phyloP scores from a whole-genome alignment of 1,140 invertebrate genomes.

The Dryas iulia region DNA sequence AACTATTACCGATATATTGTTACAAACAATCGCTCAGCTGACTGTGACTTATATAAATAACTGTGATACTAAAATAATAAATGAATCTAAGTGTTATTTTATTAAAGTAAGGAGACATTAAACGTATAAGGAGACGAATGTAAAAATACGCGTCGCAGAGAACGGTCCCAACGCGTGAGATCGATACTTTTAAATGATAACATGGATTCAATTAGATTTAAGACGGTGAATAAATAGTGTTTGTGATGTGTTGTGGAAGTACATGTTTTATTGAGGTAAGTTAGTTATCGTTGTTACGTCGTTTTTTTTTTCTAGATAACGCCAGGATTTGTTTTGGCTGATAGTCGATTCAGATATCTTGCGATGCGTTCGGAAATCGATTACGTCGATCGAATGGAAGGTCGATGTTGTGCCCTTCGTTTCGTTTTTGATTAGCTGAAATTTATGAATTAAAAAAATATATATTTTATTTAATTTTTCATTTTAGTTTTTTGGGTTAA shows the following conservation, averaged over 20 bases:
- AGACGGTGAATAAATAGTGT: conserved; percentile 63
- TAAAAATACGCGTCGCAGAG: conserved; percentile 75
- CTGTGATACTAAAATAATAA: conserved; percentile 5
- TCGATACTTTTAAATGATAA: conserved; percentile 80
- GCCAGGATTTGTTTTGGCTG: conserved; percentile 56
- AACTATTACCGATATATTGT: conserved; percentile 57
- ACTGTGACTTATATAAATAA: conserved; percentile 52
- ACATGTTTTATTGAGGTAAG: conserved; percentile 53
- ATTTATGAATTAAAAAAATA: background rate
- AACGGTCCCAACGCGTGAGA: conserved; percentile 67
- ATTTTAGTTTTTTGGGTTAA: no score
- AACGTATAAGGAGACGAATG: conserved; percentile 43
- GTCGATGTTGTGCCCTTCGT: conserved; percentile 20
- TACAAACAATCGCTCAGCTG: conserved; percentile 74
- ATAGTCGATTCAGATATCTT: conserved; percentile 21
- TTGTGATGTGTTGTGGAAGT: conserved; percentile 45
- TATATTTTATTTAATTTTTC: background rate
- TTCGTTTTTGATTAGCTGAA: background rate
- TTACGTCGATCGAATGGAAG: conserved; percentile 29
- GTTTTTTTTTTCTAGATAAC: conserved; percentile 63
- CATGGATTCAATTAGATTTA: conserved; percentile 75
- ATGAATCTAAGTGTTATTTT: background rate
- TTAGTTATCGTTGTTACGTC: conserved; percentile 62
- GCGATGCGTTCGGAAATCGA: conserved; percentile 17
- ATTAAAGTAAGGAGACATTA: background rate